Evolutionary conservation across 2,888 invertebrate genomes (phyloP).

Genomic region (Scelioninae gen. 1): DNA sequence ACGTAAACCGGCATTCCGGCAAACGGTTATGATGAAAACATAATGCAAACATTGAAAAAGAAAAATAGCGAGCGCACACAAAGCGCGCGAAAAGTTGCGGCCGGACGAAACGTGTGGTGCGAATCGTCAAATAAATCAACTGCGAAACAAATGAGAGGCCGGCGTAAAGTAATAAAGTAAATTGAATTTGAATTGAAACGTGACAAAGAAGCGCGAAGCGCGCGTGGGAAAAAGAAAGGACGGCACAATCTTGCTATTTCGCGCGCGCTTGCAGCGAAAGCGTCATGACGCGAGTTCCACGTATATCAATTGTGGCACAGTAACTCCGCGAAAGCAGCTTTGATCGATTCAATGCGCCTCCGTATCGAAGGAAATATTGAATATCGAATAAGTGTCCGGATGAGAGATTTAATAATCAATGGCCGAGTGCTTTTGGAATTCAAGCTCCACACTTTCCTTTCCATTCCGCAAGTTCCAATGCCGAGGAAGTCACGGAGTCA

Average conservation of each 20-base stretch:
- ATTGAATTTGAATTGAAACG: constrained; percentile 68
- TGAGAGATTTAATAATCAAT: constrained; percentile 71
- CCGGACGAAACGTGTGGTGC: constrained; percentile 8
- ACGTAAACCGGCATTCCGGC: constrained; percentile 1
- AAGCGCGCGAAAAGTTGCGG: constrained; percentile 13
- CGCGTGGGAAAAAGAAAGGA: constrained; percentile 56
- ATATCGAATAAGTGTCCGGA: constrained; percentile 69
- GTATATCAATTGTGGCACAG: constrained; percentile 40
- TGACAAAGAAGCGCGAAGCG: constrained; percentile 63
- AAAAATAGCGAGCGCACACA: constrained; percentile 1
- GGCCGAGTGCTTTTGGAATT: constrained; percentile 66
- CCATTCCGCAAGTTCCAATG: constrained; percentile 62
- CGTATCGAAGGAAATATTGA: constrained; percentile 68
- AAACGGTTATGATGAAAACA: constrained; percentile 6
- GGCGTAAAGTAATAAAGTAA: constrained; percentile 57
- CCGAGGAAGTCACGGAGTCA: constrained; percentile 65
- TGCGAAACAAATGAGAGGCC: constrained; percentile 54
- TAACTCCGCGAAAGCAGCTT: constrained; percentile 58
- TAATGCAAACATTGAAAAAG: constrained; percentile 33
- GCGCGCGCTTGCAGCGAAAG: constrained; percentile 17
- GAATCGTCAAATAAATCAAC: constrained; percentile 45
- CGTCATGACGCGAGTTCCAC: too few species aligned
- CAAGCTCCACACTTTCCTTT: constrained; percentile 52
- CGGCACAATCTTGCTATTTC: constrained; percentile 49
- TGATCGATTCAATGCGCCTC: constrained; percentile 52